These are phyloP conservation scores for Mungos mungo DNA, from an alignment of 2,113 vertebrate genomes.

Conservation along the genomic window DNA sequence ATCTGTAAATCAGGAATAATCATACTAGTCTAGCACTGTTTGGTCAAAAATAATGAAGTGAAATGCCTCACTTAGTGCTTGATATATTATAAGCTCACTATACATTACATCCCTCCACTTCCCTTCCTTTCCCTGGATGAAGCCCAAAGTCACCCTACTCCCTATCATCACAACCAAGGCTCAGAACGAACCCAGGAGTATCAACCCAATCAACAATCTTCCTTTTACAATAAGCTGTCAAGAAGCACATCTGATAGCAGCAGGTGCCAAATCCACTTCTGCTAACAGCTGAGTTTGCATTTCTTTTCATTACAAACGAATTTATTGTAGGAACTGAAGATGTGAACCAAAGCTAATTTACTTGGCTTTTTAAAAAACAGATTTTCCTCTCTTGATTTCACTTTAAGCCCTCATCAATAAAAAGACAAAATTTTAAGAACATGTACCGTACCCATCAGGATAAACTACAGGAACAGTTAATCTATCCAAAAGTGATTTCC, in stretches of 20 bases:
- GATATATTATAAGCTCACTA: neutral
- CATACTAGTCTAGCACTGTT: neutral
- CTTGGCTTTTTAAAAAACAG: conserved; percentile 12
- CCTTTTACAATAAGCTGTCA: neutral
- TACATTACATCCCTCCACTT: neutral
- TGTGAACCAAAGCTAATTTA: conserved; percentile 15
- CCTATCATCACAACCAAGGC: neutral
- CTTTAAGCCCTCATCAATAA: conserved; percentile 42
- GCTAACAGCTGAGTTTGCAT: neutral
- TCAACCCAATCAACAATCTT: neutral
- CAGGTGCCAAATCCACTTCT: neutral
- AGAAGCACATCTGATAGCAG: neutral
- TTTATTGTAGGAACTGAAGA: neutral
- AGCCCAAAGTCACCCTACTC: neutral
- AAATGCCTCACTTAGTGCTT: neutral
- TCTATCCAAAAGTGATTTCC: conserved; percentile 95
- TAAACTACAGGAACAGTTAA: conserved; percentile 95
- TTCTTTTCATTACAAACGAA: conserved; percentile 42
- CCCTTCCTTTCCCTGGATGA: neutral
- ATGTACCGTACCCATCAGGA: conserved; percentile 93
- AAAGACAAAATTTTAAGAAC: conserved; percentile 43
- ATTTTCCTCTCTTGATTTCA: conserved; percentile 27
- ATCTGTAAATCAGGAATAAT: neutral
- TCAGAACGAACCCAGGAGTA: neutral
- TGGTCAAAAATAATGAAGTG: neutral